phyloP scores from a whole-genome alignment of 2,797 vertebrate species.

The Crypturellus tataupa region DNA sequence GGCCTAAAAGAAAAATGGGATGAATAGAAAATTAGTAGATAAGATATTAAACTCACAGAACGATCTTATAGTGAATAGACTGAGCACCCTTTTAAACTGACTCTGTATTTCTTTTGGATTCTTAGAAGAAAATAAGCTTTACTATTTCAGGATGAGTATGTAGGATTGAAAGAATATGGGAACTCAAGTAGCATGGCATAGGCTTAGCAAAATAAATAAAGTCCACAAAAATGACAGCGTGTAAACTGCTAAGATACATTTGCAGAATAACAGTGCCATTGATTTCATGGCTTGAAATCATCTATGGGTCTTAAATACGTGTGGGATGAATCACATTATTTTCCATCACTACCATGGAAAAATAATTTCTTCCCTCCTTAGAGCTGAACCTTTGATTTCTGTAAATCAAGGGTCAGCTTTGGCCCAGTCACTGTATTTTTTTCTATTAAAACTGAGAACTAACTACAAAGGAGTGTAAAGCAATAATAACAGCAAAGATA shows the following conservation, averaged over 20 bases:
- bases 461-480: background rate
- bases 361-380: background rate
- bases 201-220: background rate
- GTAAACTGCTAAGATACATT: background rate
- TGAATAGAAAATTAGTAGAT: background rate
- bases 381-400: background rate
- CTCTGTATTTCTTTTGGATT: background rate
- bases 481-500: constrained; percentile 1
- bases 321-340: background rate
- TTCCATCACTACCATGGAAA: background rate
- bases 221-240: background rate
- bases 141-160: background rate
- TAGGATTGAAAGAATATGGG: background rate
- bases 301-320: background rate
- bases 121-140: background rate
- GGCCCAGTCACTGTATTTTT: background rate
- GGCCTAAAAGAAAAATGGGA: background rate
- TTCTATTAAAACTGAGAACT: background rate
- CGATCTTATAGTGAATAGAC: background rate
- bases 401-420: background rate
- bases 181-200: background rate
- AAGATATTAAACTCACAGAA: background rate
- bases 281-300: background rate
- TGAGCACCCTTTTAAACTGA: background rate
- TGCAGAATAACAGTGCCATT: background rate